Conservation (phyloP, 2,113 vertebrate species). For the Chascanopsetta lugubris region DNA sequence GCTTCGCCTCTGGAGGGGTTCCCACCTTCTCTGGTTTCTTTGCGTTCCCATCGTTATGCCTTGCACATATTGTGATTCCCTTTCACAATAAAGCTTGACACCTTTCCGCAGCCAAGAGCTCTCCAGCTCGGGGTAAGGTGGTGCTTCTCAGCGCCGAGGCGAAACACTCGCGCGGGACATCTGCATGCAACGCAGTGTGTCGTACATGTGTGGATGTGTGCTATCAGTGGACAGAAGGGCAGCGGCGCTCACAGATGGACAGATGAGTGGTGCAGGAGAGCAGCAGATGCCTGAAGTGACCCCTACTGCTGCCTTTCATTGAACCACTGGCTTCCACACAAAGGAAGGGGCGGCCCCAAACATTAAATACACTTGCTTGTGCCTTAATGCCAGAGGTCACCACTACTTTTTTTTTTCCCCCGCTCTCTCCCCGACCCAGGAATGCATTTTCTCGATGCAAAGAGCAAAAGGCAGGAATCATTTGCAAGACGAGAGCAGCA, state of each 20-base stretch:
- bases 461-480: neutral
- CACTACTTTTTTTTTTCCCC: constrained; percentile 2
- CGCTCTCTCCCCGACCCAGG: neutral
- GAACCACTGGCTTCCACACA: constrained; percentile 73
- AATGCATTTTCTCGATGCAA: neutral
- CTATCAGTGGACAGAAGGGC: constrained; percentile 73
- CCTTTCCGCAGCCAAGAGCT: constrained; percentile 35
- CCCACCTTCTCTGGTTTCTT: constrained; percentile 40
- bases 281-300: constrained; percentile 81
- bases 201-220: constrained; percentile 9
- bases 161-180: constrained; percentile 12
- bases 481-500: neutral
- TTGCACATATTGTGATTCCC: constrained; percentile 30
- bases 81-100: constrained; percentile 47
- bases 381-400: constrained; percentile 73
- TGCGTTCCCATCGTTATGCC: constrained; percentile 29
- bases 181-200: constrained; percentile 10
- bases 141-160: constrained; percentile 21
- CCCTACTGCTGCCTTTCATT: constrained; percentile 71
- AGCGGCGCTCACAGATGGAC: constrained; percentile 75
- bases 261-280: constrained; percentile 68
- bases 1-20: constrained; percentile 37
- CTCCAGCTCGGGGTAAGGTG: constrained; percentile 36
- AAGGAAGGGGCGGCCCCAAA: constrained; percentile 71
- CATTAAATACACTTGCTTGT: constrained; percentile 77